Base-by-base conservation (phyloP, 2,113 vertebrate genomes). In the Nothobranchius kuhntae region DNA sequence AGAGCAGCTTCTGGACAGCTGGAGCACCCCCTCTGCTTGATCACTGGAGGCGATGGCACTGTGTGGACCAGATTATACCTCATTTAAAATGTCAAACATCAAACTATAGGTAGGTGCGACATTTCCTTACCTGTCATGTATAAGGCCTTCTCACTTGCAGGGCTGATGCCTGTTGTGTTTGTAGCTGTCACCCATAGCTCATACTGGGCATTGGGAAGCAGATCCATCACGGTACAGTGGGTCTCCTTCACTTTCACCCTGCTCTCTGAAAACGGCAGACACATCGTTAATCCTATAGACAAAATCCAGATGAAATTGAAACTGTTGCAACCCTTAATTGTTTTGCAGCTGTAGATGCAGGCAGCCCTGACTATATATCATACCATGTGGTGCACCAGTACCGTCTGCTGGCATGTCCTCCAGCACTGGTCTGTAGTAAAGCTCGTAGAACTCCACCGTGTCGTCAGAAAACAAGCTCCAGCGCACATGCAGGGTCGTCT, bases 381-480 rank as follows among this genome's bases (percentile, higher is more conserved):
- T 89, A 98, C 96, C 96, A 14, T 85, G 86, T 12, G 85, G 89
- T 14, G 74, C 85, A 6, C 88, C 76, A 47, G 65, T 69, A 64
- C 68, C 61, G 68, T 89, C 85, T 14, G 72, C 77, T 0, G 85
- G 81, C 0, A 65, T 75, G 66, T 93, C 90, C 0, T 93, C 94
- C 85, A 78, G 91, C 52, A 96, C 93, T 0, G 93, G 92, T 47
- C 93, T 92, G 80, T 94, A 95, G 90, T 90, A 94, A 3, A 99
- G 93, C 71, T 94, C 91, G 1, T 97, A 99, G 77, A 86, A 92
- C 78, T 98, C 95, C 8, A 99, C 94, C 0, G 95, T 96, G 85
- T 99, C 97, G 3, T 98, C 95, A 0, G 97, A 96, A 82, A 95
- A 97, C 14, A 98, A 82, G 68, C 96, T 93, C 98, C 98, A 99